Evolutionary conservation across 1,140 invertebrate genomes (phyloP), one percentile per base, ranked within the genome.

Genomic region (honey bee (Apis mellifera)): DNA sequence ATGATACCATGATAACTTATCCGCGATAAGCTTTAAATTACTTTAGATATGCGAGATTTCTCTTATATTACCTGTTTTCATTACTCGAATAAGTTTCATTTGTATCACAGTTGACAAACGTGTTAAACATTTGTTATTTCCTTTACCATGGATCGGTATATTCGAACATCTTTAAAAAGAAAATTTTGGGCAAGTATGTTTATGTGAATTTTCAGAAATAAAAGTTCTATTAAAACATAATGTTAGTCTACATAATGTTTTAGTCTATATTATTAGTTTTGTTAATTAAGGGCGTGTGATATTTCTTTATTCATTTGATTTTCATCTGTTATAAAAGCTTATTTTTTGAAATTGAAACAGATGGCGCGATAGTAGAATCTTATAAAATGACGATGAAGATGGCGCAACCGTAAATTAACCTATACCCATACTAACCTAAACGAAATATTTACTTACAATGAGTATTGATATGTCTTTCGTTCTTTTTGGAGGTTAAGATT

Each of bases 81-180:
- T 50, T 52, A 32, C 9, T 75, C 5, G 59, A 65, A 66, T 23
- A 2, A 32, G 1, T 59, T 59, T 42, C 9, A 54, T 50, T 54
- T 8, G 11, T 73, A 3, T 64, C 12, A 52, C n/a, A 32, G 0
- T 3, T 19, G 12, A 82, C 0, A 23, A 19, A 68, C 50, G 17
- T 19, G 42, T 68, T 42, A 50, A 52, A 50, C 26, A 19, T 32
- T 23, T 19, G 32, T 50, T 19, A 32, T 60, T 52, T 60, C 11
- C 26, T n/a, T 81, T 81, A 81, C 23, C 79, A 32, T 52, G 19
- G 5, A 76, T 11, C 32, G 79, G 55, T 82, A 82, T 23, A 19
- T 48, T 21, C 7, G n/a, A 2, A 17, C 64, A 48, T 42, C n/a
- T 64, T 7, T 52, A 59, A n/a, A n/a, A 13, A 13, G 60, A 15